phyloP scores from a whole-genome alignment of 2,113 vertebrate genomes.

The Rhabdomys dilectus region DNA sequence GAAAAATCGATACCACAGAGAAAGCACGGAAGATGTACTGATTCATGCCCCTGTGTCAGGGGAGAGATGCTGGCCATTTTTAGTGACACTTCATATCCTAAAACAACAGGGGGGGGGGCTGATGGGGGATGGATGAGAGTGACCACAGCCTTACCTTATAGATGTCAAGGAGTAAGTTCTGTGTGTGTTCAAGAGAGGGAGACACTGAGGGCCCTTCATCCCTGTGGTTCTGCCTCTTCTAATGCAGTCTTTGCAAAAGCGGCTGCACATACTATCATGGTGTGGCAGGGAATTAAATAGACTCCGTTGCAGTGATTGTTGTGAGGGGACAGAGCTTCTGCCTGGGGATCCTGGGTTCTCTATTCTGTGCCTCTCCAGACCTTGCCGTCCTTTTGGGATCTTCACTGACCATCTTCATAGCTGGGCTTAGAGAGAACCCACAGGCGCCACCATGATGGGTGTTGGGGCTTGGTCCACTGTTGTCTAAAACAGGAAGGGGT shows the following conservation, averaged over 20 bases:
- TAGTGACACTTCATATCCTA: conserved; percentile 76
- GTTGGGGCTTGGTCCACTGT: conserved; percentile 40
- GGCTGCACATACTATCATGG: not conserved
- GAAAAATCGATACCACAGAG: conserved; percentile 87
- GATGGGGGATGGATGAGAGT: conserved; percentile 24
- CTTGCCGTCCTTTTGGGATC: not conserved
- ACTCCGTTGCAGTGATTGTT: conserved; percentile 32
- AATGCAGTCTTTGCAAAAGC: not conserved
- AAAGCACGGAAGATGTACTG: conserved; percentile 80
- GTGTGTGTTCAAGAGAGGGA: not conserved
- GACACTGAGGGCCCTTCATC: not conserved
- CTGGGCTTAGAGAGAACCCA: not conserved
- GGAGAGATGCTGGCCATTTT: conserved; percentile 83
- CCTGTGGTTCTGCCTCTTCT: conserved; percentile 54
- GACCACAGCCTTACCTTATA: not conserved
- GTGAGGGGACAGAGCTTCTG: not conserved
- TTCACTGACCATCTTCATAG: not conserved
- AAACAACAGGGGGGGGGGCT: conserved; percentile 75
- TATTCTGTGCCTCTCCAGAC: not conserved
- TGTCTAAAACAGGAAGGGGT: not conserved
- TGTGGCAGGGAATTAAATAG: conserved; percentile 58
- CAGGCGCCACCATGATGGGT: not conserved
- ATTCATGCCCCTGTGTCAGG: conserved; percentile 84
- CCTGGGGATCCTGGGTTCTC: not conserved
- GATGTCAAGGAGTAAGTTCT: conserved; percentile 12